Percentiles rank a stretch among this genome's conserved stretches.
Conservation (phyloP, 1,140 invertebrate species). For the Trichomalopsis sarcophagae region DNA sequence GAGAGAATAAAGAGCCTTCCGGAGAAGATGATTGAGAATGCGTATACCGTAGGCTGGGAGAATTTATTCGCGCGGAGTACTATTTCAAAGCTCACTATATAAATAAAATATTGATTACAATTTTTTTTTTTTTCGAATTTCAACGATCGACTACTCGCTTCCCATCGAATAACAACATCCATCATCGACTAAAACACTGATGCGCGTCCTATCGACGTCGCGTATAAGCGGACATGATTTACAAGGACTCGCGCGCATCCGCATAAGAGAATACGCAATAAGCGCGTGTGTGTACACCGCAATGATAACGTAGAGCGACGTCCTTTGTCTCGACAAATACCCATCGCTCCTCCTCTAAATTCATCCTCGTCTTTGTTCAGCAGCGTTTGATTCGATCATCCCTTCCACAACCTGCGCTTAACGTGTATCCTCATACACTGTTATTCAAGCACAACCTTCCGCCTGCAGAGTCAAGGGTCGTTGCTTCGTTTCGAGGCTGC, state of each 20-base stretch:
- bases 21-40: too few relatives aligned
- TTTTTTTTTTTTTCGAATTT: too few relatives aligned
- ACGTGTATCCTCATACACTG: not conserved
- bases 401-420: not conserved
- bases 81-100: too few relatives aligned
- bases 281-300: constrained; percentile 43
- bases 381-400: not conserved
- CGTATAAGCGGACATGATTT: constrained; percentile 10
- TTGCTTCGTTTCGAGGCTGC: constrained; percentile 32
- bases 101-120: too few relatives aligned
- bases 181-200: too few relatives aligned
- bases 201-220: not conserved
- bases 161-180: too few relatives aligned
- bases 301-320: constrained; percentile 54
- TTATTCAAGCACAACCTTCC: not conserved
- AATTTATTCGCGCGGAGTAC: too few relatives aligned
- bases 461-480: not conserved
- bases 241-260: not conserved
- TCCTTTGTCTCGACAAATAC: constrained; percentile 7
- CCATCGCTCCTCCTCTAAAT: not conserved
- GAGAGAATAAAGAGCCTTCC: constrained; percentile 5
- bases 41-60: too few relatives aligned
- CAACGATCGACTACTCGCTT: too few relatives aligned
- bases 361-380: not conserved
- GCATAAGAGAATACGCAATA: constrained; percentile 60